Base-by-base conservation (phyloP, 92 coral and sea anemone species). In the Epizoanthus illoricatus region DNA sequence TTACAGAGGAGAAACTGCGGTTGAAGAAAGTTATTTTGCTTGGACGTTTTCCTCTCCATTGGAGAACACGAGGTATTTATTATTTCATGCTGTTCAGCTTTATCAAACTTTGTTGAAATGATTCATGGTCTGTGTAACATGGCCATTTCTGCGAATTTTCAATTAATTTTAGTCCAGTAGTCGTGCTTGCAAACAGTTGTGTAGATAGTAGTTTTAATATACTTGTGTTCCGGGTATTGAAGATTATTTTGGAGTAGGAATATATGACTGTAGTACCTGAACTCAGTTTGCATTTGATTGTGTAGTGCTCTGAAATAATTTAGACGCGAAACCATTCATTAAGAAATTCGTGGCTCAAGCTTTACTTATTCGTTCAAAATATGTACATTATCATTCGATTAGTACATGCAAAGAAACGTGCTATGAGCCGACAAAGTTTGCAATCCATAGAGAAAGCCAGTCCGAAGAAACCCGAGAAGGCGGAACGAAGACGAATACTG, bases 51-150 rank as follows among this genome's bases (percentile, higher is more conserved):
- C 23, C 65, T 7, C 15, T 45, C 41, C 5, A 39, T 49, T 45
- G 79, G 39, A 54, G 64, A 20, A 49, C 79, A 54, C 79, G 79
- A 74, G 80, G 80, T 74, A 57, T 57, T 56, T 74, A 13, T 41
- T 10, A 28, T 28, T 41, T 16, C 49, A 40, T 43, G 18, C 40
- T 24, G 52, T 40, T 47, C 12, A 70, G 36, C 36, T 28, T 28
- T 28, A 28, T 28, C 36, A 28, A 28, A 28, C 72, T 21, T 36
- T 70, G 57, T 70, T 16, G 58, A 40, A 21, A 17, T 54, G 24
- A 8, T 55, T 74, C 1, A 17, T 55, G 24, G 55, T 24, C 24
- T 55, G 36, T 55, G 59, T 73, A 28, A 21, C 45, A 18, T 24
- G 41, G 66, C 0, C 8, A 15, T 5, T n/a, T 13, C 56, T 2